phyloP scores from a whole-genome alignment of 2,113 vertebrate genomes.

The Oenanthe oenanthe region DNA sequence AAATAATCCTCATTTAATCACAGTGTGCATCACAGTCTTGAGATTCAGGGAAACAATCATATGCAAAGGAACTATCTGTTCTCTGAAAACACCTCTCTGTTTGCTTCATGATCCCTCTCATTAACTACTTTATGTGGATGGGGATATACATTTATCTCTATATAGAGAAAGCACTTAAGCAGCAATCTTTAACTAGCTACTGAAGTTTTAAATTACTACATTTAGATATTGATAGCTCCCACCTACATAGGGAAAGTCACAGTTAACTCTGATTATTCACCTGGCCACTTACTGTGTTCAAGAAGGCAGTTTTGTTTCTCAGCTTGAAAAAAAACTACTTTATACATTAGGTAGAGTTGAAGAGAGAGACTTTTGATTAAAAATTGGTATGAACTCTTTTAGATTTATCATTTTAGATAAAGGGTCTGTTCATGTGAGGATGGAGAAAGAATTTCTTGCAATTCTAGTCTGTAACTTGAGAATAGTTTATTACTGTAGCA shows the following conservation, averaged over 20 bases:
- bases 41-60: neutral
- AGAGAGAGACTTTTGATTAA: neutral
- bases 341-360: neutral
- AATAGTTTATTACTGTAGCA: neutral
- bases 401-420: neutral
- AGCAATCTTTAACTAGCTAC: neutral
- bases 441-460: neutral
- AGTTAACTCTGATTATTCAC: neutral
- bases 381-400: neutral
- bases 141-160: neutral
- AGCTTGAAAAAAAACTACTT: neutral
- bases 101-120: neutral
- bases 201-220: neutral
- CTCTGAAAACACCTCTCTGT: neutral
- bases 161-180: neutral
- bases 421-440: neutral
- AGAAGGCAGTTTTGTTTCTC: neutral
- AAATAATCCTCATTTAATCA: neutral
- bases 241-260: neutral
- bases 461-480: neutral
- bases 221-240: neutral
- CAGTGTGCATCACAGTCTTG: neutral
- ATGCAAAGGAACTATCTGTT: neutral
- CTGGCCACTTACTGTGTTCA: neutral
- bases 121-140: neutral